These are phyloP conservation scores for Haliclona indistincta DNA, from an alignment of 37 sponge, comb jelly and placozoan genomes.

Conservation along the genomic window DNA sequence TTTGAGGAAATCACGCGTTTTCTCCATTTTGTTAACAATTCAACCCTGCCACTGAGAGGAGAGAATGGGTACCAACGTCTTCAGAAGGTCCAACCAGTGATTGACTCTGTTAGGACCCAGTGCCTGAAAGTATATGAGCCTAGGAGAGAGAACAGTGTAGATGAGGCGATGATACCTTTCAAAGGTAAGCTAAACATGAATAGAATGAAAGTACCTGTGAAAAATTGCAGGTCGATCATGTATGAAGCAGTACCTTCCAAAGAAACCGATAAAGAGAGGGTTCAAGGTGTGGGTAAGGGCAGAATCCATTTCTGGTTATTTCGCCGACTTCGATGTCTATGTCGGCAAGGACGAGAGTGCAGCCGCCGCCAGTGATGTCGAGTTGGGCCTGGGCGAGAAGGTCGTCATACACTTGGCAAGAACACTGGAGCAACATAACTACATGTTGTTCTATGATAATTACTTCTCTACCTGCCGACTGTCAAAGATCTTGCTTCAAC, in stretches of 20 bases:
- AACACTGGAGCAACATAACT: neutral
- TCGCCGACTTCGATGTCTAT: conserved; percentile 16
- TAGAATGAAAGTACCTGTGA: too few relatives aligned
- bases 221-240: conserved; percentile 26
- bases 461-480: too few relatives aligned
- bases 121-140: neutral
- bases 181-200: too few relatives aligned
- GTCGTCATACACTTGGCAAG: conserved; percentile 7
- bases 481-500: too few relatives aligned
- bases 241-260: conserved; percentile 30
- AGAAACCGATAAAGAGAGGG: conserved; percentile 33
- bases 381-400: conserved; percentile 15
- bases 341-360: conserved; percentile 27
- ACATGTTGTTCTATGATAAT: too few relatives aligned
- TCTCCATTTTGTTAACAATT: conserved; percentile 6
- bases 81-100: conserved; percentile 7
- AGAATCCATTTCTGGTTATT: conserved; percentile 15
- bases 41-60: neutral
- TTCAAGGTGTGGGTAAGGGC: conserved; percentile 37
- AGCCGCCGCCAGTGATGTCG: too few relatives aligned
- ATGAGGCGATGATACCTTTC: conserved; percentile 25
- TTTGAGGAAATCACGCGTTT: neutral
- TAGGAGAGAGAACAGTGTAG: neutral
- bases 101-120: neutral
- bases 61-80: neutral